A percentile compares a stretch with the other conserved stretches of the same genome.
These are phyloP conservation scores for Heteractis magnifica DNA, from an alignment of 92 coral and sea anemone species.

Conservation along the genomic window DNA sequence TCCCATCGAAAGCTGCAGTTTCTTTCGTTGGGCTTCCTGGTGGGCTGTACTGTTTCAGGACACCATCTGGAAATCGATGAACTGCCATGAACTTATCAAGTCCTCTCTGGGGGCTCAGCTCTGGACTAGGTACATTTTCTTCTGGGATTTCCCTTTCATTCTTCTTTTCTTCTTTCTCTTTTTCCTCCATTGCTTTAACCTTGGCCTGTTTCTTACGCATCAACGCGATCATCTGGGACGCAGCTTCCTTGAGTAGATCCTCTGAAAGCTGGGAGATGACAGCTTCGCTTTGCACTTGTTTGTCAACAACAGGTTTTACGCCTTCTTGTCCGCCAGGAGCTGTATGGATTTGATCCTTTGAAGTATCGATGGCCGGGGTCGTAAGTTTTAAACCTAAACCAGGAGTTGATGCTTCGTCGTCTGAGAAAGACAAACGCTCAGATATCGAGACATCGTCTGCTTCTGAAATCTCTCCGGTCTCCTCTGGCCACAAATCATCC, in stretches of 20 bases:
- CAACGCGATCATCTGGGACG: conserved; percentile 80
- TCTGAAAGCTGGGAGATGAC: conserved; percentile 65
- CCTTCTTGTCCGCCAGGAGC: conserved; percentile 11
- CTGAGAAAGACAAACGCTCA: conserved; percentile 43
- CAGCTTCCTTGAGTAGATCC: conserved; percentile 81
- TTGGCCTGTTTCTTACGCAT: conserved; percentile 67
- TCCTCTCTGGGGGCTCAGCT: conserved; percentile 28
- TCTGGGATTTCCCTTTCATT: conserved; percentile 15
- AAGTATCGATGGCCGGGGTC: neutral
- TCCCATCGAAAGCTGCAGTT: conserved; percentile 52
- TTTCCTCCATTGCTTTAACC: conserved; percentile 17
- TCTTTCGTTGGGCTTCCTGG: conserved; percentile 84
- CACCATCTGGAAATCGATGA: conserved; percentile 68
- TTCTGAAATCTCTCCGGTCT: conserved; percentile 47
- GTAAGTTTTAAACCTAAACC: conserved; percentile 43
- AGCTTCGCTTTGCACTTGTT: conserved; percentile 29
- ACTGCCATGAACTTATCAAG: conserved; percentile 57
- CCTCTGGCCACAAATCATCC: conserved; percentile 23
- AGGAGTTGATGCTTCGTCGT: conserved; percentile 57
- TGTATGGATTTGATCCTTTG: conserved; percentile 6
- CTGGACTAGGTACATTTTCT: conserved; percentile 21
- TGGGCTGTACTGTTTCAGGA: conserved; percentile 66
- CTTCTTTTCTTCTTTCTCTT: conserved; percentile 19
- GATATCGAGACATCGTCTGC: conserved; percentile 60
- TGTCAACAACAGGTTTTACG: neutral